phyloP scores from a whole-genome alignment of 2,888 invertebrate species.

The Drosophila antonietae region DNA sequence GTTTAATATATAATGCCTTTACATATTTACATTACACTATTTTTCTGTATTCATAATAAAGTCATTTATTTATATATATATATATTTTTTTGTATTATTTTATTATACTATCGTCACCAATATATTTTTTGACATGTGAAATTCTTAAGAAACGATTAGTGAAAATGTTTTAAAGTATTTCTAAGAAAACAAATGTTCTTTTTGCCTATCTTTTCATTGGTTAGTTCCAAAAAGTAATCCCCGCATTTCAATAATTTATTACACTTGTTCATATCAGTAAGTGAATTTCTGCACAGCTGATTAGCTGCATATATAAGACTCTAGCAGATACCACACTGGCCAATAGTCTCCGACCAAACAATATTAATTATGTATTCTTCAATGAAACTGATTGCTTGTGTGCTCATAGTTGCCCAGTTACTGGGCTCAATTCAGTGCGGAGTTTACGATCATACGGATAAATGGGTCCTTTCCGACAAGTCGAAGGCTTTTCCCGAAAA shows the following conservation, averaged over 20 bases:
- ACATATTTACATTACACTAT: not conserved
- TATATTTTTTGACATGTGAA: not conserved
- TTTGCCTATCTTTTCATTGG: conserved; percentile 25
- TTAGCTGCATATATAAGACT: not conserved
- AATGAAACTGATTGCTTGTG: conserved; percentile 16
- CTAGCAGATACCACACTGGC: not conserved
- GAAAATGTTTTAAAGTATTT: not conserved
- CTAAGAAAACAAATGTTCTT: not conserved
- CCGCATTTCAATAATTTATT: not conserved
- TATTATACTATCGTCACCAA: not conserved
- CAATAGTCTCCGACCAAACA: conserved; percentile 6
- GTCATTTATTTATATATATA: not conserved
- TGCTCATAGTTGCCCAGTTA: conserved; percentile 36
- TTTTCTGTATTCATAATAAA: no score
- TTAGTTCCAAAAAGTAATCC: not conserved
- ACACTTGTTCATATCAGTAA: conserved; percentile 14
- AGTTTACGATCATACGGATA: conserved; percentile 41
- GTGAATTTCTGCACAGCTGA: not conserved
- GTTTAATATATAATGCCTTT: no score
- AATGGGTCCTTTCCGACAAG: conserved; percentile 33
- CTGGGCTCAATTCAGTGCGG: conserved; percentile 43
- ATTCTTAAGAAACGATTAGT: not conserved
- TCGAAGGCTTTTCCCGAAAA: conserved; percentile 32
- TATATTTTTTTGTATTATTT: not conserved
- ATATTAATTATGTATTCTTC: conserved; percentile 38